Conservation (phyloP, 2,888 invertebrate genomes). For the Cryptus viduatorius region DNA sequence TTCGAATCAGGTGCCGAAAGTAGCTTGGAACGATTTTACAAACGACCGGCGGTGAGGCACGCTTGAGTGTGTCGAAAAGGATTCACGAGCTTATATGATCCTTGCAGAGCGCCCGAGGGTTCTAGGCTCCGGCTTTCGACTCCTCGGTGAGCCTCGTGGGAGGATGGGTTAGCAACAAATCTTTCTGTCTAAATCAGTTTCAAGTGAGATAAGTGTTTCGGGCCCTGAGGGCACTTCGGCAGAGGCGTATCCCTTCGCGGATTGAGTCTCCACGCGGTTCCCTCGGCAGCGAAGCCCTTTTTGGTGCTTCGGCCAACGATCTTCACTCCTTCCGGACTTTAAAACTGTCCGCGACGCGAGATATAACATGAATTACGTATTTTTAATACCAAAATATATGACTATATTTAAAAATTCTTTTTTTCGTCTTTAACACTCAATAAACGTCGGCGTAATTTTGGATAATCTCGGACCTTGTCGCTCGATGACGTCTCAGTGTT, state of each 20-base stretch:
- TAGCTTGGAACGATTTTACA: neutral
- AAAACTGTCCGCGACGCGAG: slow-evolving; percentile 33
- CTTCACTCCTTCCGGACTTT: slow-evolving; percentile 54
- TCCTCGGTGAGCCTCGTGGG: slow-evolving; percentile 26
- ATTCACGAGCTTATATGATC: slow-evolving; percentile 48
- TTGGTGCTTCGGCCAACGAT: slow-evolving; percentile 19
- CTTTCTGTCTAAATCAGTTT: slow-evolving; percentile 84
- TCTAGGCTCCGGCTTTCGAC: slow-evolving; percentile 19
- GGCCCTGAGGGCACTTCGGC: slow-evolving; percentile 68
- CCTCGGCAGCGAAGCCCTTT: slow-evolving; percentile 32
- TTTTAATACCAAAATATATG: slow-evolving; percentile 1
- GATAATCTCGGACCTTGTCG: slow-evolving; percentile 16
- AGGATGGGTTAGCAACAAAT: slow-evolving; percentile 80
- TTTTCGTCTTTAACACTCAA: slow-evolving; percentile 55
- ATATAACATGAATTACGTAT: slow-evolving; percentile 31
- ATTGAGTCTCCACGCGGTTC: slow-evolving; percentile 68
- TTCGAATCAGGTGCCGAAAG: neutral
- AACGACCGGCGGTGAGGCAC: slow-evolving; percentile 1
- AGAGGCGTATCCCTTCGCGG: slow-evolving; percentile 30
- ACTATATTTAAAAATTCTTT: slow-evolving; percentile 28
- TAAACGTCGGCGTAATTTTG: slow-evolving; percentile 56
- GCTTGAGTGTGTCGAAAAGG: slow-evolving; percentile 22
- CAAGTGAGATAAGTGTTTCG: slow-evolving; percentile 80
- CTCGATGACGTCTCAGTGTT: slow-evolving; percentile 27
- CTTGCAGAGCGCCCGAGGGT: slow-evolving; percentile 57